phyloP scores from a whole-genome alignment of 2,113 vertebrate genomes.

The Petaurus breviceps region DNA sequence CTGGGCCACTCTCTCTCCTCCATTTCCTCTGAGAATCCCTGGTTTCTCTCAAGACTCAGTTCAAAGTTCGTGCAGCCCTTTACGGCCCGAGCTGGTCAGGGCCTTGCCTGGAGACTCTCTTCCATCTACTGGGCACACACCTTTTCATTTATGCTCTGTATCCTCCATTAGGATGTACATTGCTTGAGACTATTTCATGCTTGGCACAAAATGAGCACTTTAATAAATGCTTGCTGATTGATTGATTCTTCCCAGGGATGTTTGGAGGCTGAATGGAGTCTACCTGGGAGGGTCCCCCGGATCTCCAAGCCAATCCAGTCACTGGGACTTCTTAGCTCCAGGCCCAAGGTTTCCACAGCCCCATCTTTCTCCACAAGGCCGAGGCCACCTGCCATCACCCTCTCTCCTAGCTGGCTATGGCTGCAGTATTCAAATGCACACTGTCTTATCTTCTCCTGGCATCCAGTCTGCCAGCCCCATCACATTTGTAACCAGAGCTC shows the following conservation, averaged over 20 bases:
- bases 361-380: not conserved
- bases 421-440: not conserved
- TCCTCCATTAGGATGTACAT: not conserved
- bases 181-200: not conserved
- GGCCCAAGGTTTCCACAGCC: not conserved
- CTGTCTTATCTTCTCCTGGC: not conserved
- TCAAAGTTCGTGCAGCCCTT: not conserved
- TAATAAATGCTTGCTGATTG: not conserved
- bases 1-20: not conserved
- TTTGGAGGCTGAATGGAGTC: not conserved
- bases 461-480: not conserved
- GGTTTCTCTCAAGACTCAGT: not conserved
- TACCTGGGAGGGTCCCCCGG: not conserved
- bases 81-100: not conserved
- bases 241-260: not conserved
- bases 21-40: not conserved
- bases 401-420: not conserved
- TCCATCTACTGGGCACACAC: not conserved
- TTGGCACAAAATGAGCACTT: not conserved
- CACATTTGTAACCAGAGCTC: conserved; percentile 11
- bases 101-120: not conserved
- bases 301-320: not conserved
- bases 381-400: not conserved
- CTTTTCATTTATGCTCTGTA: not conserved
- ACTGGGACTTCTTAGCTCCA: not conserved